Percentiles rank a stretch among this genome's conserved stretches.
Evolutionary conservation across 2,888 invertebrate species (phyloP).

Genomic region (Athalia cordata): DNA sequence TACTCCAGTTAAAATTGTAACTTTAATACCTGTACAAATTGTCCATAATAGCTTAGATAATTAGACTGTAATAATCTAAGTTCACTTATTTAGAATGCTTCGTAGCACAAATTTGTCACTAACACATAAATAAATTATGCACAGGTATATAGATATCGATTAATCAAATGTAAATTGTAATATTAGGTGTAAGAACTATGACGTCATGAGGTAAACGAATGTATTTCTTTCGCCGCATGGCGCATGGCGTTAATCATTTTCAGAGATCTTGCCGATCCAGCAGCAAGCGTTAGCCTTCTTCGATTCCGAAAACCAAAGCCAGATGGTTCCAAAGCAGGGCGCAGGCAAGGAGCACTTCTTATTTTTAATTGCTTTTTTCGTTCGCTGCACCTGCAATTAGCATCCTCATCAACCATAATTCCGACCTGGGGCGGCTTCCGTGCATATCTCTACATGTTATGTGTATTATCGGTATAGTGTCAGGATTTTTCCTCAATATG

Average conservation of each 20-base stretch:
- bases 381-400: conserved; percentile 30
- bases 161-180: conserved; percentile 6
- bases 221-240: neutral
- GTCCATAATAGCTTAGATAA: too few relatives aligned
- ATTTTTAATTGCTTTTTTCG: conserved; percentile 55
- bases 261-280: conserved; percentile 71
- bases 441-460: conserved; percentile 15
- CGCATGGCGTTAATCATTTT: conserved; percentile 58
- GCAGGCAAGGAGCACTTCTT: conserved; percentile 69
- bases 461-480: neutral
- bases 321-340: conserved; percentile 64
- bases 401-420: conserved; percentile 11
- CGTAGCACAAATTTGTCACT: conserved; percentile 35
- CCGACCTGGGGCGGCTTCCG: conserved; percentile 10
- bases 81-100: conserved; percentile 14
- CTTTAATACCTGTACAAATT: too few relatives aligned
- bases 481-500: neutral
- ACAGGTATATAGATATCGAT: neutral
- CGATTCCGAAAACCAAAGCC: conserved; percentile 69
- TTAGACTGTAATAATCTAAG: neutral
- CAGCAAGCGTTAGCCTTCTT: conserved; percentile 70
- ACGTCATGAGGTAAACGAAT: conserved; percentile 7
- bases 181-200: neutral
- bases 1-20: too few relatives aligned
- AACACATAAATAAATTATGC: neutral